phyloP scores from a whole-genome alignment of 2,888 invertebrate genomes.

The Lapara coniferarum region DNA sequence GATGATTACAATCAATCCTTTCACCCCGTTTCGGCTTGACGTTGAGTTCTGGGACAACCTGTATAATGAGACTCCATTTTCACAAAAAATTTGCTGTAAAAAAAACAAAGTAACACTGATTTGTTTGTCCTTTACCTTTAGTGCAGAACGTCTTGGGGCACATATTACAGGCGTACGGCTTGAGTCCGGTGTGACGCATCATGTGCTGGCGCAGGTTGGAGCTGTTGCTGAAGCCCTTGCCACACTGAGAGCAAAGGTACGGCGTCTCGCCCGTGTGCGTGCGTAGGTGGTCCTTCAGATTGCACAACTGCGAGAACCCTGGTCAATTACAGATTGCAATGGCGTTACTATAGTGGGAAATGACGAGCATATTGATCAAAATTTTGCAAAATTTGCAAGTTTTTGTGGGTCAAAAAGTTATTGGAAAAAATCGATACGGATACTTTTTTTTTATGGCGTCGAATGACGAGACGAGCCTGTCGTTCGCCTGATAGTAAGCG shows the following conservation, averaged over 20 bases:
- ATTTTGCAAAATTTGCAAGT: too few relatives aligned
- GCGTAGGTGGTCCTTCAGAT: constrained; percentile 81
- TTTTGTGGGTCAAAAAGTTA: too few relatives aligned
- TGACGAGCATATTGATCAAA: too few relatives aligned
- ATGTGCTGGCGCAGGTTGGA: constrained; percentile 84
- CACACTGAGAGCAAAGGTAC: constrained; percentile 82
- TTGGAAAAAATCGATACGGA: too few relatives aligned
- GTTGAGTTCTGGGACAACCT: too few relatives aligned
- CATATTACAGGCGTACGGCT: constrained; percentile 79
- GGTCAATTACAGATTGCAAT: constrained; percentile 7
- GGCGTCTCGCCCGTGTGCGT: constrained; percentile 83
- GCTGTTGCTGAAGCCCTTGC: constrained; percentile 80
- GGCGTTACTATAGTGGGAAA: not conserved
- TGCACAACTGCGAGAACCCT: constrained; percentile 82
- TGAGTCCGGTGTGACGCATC: constrained; percentile 80
- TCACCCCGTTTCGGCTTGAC: too few relatives aligned
- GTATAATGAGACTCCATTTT: too few relatives aligned
- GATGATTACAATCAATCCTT: too few relatives aligned
- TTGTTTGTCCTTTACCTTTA: constrained; percentile 65
- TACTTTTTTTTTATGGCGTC: too few relatives aligned
- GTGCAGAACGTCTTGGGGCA: constrained; percentile 84
- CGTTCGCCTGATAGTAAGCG: too few relatives aligned
- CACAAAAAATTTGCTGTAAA: too few relatives aligned
- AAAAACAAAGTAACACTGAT: not conserved
- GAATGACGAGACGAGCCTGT: too few relatives aligned